Percentiles rank a stretch among this genome's conserved stretches.
These are phyloP conservation scores for Lithophane ornitopus DNA, from an alignment of 2,888 invertebrate genomes.

Conservation along the genomic window DNA sequence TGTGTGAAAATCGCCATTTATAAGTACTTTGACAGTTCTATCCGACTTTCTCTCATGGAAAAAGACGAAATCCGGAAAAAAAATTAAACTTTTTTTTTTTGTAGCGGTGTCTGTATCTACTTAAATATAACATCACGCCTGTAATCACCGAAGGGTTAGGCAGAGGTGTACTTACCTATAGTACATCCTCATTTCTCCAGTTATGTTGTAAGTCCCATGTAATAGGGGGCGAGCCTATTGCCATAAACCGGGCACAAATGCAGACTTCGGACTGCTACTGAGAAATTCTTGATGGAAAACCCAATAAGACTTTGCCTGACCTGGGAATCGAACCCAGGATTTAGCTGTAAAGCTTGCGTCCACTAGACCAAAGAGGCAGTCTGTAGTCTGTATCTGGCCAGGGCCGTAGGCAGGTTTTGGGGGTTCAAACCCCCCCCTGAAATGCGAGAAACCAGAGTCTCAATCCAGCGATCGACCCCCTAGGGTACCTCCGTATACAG, in stretches of 20 bases:
- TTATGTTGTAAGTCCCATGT: background rate
- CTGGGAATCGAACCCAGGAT: background rate
- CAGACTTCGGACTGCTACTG: background rate
- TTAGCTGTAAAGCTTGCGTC: background rate
- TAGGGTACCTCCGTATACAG: too few relatives aligned
- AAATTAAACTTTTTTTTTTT: background rate
- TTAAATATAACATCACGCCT: too few relatives aligned
- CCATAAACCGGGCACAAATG: background rate
- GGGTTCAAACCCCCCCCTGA: too few relatives aligned
- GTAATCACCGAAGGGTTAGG: too few relatives aligned
- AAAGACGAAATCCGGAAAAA: too few relatives aligned
- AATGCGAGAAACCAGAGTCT: too few relatives aligned
- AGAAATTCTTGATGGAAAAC: background rate
- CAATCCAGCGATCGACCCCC: too few relatives aligned
- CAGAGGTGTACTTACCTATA: too few relatives aligned
- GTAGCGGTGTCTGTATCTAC: too few relatives aligned
- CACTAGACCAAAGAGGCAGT: background rate
- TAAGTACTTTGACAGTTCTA: background rate
- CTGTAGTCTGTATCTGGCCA: background rate
- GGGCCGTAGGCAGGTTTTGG: too few relatives aligned
- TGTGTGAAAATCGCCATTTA: background rate
- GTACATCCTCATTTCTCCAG: too few relatives aligned
- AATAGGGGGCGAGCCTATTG: background rate
- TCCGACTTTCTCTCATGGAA: background rate
- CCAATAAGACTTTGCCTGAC: background rate